Percentiles rank a stretch among this genome's conserved stretches.
These are phyloP conservation scores for Andrena fulva DNA, from an alignment of 2,888 invertebrate species.

Conservation along the genomic window DNA sequence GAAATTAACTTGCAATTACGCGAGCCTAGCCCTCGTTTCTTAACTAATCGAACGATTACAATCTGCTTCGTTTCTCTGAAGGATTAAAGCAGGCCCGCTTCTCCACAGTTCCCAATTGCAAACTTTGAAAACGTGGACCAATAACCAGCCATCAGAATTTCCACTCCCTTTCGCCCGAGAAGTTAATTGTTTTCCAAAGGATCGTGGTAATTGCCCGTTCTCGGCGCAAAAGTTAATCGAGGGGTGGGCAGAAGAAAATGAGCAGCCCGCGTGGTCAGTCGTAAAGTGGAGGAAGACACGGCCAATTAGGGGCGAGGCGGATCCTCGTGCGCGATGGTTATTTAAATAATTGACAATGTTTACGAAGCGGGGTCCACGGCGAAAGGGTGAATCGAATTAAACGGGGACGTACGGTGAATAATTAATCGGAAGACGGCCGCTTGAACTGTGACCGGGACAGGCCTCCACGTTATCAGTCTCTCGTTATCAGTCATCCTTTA, in stretches of 20 bases:
- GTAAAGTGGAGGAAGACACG: conserved; percentile 60
- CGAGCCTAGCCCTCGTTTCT: too few species aligned
- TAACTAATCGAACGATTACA: too few species aligned
- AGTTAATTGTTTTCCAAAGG: background rate
- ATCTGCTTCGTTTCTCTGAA: too few species aligned
- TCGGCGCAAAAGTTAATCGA: background rate
- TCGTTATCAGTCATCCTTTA: conserved; percentile 18
- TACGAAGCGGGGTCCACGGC: conserved; percentile 70
- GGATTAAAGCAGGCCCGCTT: too few species aligned
- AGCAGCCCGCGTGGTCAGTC: conserved; percentile 19
- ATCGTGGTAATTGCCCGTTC: background rate
- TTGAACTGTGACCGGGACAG: conserved; percentile 69
- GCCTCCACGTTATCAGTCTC: conserved; percentile 49
- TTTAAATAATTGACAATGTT: conserved; percentile 85
- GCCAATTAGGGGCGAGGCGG: conserved; percentile 55
- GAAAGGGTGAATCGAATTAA: conserved; percentile 79
- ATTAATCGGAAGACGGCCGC: conserved; percentile 80
- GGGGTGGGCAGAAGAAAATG: background rate
- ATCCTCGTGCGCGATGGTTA: conserved; percentile 69
- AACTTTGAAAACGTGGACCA: too few species aligned
- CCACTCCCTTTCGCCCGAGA: background rate
- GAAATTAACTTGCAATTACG: conserved; percentile 9
- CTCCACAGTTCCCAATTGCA: too few species aligned
- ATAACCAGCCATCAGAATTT: too few species aligned
- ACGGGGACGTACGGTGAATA: conserved; percentile 83